Conservation (phyloP, 2,888 invertebrate species). For the Meloe dianella region DNA sequence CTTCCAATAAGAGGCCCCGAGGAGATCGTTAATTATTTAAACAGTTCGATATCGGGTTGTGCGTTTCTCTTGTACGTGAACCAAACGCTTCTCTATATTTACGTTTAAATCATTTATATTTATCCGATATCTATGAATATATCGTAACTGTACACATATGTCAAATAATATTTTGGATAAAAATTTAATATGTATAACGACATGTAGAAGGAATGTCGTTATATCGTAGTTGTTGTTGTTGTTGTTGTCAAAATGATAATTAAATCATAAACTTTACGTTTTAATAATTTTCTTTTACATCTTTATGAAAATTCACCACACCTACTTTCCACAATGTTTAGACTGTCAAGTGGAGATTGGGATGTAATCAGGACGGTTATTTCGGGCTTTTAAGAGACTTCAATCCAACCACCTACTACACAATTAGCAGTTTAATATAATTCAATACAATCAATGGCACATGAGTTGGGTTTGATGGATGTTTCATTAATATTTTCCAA, state of each 20-base stretch:
- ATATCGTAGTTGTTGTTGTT: too few species aligned
- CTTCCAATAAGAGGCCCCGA: slow-evolving; percentile 34
- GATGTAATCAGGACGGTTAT: not conserved
- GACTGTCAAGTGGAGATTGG: not conserved
- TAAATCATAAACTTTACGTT: not conserved
- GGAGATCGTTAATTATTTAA: slow-evolving; percentile 40
- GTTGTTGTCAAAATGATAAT: not conserved
- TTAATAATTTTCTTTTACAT: not conserved
- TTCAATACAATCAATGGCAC: not conserved
- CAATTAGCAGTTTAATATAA: too few species aligned
- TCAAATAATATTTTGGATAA: too few species aligned
- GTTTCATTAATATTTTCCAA: too few species aligned
- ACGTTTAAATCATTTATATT: slow-evolving; percentile 35
- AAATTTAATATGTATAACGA: too few species aligned
- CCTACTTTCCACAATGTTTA: not conserved
- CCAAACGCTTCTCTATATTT: slow-evolving; percentile 20
- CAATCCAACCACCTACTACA: too few species aligned
- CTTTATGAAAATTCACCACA: not conserved
- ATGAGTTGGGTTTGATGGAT: too few species aligned
- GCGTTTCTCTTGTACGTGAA: slow-evolving; percentile 26
- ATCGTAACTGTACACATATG: not conserved
- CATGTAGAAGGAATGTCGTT: too few species aligned
- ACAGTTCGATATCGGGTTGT: slow-evolving; percentile 40
- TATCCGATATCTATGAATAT: slow-evolving; percentile 13
- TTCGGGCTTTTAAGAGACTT: too few species aligned